phyloP scores from a whole-genome alignment of 1,140 invertebrate genomes.

The Triops cancriformis region DNA sequence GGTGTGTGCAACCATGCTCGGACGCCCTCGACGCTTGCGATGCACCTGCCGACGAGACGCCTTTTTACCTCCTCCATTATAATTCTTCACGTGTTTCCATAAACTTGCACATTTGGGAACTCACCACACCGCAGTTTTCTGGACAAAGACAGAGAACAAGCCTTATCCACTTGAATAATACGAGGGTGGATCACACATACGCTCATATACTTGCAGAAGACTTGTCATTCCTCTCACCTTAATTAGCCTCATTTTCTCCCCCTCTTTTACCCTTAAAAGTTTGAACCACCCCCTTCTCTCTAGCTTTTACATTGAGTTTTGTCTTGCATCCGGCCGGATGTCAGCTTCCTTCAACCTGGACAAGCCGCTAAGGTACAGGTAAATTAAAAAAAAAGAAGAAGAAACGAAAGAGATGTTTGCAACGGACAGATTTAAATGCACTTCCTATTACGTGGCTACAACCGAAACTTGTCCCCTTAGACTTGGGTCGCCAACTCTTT shows the following conservation, averaged over 20 bases:
- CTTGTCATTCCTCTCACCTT: constrained; percentile 1
- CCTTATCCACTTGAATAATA: background rate
- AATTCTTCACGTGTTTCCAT: background rate
- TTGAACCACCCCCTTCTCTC: background rate
- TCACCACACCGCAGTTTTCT: background rate
- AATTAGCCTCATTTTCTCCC: constrained; percentile 5
- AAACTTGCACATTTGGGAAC: background rate
- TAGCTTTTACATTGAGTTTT: constrained; percentile 2
- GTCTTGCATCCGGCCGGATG: constrained; percentile 11
- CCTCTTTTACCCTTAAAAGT: background rate
- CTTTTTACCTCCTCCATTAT: background rate
- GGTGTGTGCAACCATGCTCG: constrained; percentile 8
- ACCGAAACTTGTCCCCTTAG: background rate
- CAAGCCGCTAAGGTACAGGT: background rate
- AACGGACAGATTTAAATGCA: constrained; percentile 10
- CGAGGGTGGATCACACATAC: background rate
- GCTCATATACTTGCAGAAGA: background rate
- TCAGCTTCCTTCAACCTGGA: constrained; percentile 9
- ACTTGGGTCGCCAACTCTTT: background rate
- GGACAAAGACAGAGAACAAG: background rate
- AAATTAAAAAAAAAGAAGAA: background rate
- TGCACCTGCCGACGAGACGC: constrained; percentile 8
- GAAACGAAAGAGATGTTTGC: background rate
- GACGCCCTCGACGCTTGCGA: constrained; percentile 2
- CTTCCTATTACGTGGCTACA: background rate